These are phyloP conservation scores for Dicaeum eximium DNA, from an alignment of 2,113 vertebrate species.

Conservation along the genomic window DNA sequence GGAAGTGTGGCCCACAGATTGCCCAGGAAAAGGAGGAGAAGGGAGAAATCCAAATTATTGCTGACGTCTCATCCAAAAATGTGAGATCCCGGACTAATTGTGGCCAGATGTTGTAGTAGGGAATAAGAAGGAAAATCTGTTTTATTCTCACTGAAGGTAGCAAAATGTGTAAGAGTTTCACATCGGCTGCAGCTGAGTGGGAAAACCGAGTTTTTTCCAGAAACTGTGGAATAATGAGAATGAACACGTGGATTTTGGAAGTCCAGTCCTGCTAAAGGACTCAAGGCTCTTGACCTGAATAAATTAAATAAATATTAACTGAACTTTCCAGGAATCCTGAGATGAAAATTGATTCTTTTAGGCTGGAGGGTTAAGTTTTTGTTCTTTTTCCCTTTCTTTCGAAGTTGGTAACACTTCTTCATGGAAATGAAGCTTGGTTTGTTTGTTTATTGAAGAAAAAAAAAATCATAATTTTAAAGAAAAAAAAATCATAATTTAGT, in stretches of 20 bases:
- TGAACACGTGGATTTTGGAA: neutral
- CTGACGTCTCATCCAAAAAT: slow-evolving; percentile 32
- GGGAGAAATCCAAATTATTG: slow-evolving; percentile 23
- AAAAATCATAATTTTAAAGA: neutral
- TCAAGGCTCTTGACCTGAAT: neutral
- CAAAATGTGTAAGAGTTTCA: neutral
- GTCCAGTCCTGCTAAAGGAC: neutral
- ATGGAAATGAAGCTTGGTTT: neutral
- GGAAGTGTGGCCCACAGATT: neutral
- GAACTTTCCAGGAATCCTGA: neutral
- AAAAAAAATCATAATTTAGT: neutral
- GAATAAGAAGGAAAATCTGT: neutral
- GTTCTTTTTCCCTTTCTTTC: neutral
- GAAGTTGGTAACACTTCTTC: neutral
- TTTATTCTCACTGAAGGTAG: slow-evolving; percentile 9
- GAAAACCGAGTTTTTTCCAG: neutral
- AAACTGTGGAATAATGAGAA: neutral
- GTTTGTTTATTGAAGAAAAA: neutral
- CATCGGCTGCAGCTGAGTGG: neutral
- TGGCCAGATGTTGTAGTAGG: slow-evolving; percentile 47
- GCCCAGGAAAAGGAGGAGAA: neutral
- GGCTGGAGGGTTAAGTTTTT: rapidly evolving
- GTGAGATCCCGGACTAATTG: slow-evolving; percentile 25
- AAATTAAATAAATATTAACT: neutral
- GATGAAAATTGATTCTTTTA: neutral